Base-by-base conservation (phyloP, 2,113 vertebrate genomes). In the Microtus oregoni region DNA sequence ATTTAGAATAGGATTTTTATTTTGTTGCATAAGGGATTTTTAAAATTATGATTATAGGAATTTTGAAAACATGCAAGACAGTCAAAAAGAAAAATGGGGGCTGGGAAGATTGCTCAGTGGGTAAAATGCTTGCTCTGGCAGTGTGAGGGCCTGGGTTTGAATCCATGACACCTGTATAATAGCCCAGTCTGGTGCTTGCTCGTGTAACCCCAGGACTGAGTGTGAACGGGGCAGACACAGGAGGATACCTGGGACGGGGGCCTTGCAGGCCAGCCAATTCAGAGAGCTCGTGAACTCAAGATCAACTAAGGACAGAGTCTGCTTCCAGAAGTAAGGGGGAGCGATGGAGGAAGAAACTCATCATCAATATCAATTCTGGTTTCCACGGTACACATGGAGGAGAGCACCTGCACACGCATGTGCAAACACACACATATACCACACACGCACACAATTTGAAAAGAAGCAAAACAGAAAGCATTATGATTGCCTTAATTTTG, bases 31-130 rank as follows among this genome's bases (percentile, higher is more conserved):
- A 35, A 50, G 3, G n/a, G 19, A 41, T 87, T 90, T 94, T n/a
- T 10, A 61, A 5, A 26, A 95, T 91, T 88, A 86, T 76, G 30
- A 95, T 92, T 88, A 86, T 76, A 67, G 8, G 30, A 88, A 52
- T 90, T 92, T 73, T 89, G 67, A 91, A 17, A 81, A 86, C 47
- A 55, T 10, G 67, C 67, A 75, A 63, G 35, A 52, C 28, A 87
- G 76, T 17, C 28, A 85, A 91, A 19, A 81, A 72, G 28, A 88
- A 93, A 92, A 32, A 28, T n/a, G 11, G 20, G 10, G 7, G 12
- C 55, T 41, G 58, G 81, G 81, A 22, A 83, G 55, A 63, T 63
- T 28, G 15, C 55, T 55, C 55, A 55, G 55, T 55, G 55, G 15
- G 55, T 55, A 55, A 55, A 55, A 55, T 55, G 55, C 55, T 55